Conservation (phyloP, 2,113 vertebrate genomes). For the Dipodomys merriami region DNA sequence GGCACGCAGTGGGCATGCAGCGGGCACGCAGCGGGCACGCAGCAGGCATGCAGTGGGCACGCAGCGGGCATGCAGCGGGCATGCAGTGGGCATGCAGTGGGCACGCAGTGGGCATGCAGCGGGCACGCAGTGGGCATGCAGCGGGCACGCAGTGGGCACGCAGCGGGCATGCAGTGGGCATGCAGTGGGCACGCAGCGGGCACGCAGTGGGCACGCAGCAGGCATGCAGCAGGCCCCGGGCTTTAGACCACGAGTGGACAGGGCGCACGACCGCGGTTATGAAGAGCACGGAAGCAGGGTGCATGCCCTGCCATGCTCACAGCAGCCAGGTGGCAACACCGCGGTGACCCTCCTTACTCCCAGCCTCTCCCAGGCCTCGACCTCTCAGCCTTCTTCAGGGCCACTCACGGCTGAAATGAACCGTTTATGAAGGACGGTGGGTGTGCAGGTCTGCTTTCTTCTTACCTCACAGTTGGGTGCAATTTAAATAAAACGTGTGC, state of each 20-base stretch:
- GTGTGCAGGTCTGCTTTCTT: not conserved
- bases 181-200: too few relatives aligned
- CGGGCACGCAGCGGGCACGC: too few relatives aligned
- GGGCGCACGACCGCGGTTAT: not conserved
- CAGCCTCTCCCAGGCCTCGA: not conserved
- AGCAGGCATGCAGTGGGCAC: too few relatives aligned
- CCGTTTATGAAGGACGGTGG: rapidly evolving
- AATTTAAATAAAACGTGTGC: not conserved
- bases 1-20: too few relatives aligned
- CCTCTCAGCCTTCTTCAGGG: not conserved
- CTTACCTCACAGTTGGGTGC: not conserved
- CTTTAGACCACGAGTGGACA: not conserved
- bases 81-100: too few relatives aligned
- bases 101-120: too few relatives aligned
- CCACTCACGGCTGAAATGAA: rapidly evolving
- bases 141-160: too few relatives aligned
- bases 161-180: too few relatives aligned
- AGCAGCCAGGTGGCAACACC: not conserved
- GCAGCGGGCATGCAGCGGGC: too few relatives aligned
- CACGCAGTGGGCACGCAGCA: too few relatives aligned
- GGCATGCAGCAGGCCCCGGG: not conserved
- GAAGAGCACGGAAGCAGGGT: rapidly evolving
- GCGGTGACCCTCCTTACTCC: not conserved
- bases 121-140: too few relatives aligned
- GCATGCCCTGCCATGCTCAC: not conserved